Conservation (phyloP, 2,888 invertebrate species). For the Syrphus vitripennis region DNA sequence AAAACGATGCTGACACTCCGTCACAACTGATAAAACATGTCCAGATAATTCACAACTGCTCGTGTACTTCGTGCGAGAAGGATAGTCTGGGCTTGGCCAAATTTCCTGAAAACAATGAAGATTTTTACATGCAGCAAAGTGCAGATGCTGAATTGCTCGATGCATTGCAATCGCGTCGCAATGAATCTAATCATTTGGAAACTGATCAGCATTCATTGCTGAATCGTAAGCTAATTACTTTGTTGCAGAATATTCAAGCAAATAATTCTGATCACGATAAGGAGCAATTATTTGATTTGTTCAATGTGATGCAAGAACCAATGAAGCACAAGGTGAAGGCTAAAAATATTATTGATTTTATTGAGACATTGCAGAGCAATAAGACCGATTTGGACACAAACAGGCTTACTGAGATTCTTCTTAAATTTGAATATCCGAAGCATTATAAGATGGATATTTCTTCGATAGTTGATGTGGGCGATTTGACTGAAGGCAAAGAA, state of each 20-base stretch:
- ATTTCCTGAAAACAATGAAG: conserved; percentile 72
- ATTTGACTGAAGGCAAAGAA: not conserved
- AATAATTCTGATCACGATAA: conserved; percentile 77
- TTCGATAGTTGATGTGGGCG: not conserved
- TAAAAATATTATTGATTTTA: conserved; percentile 77
- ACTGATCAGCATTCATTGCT: conserved; percentile 45
- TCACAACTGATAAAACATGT: conserved; percentile 84
- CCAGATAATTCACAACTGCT: conserved; percentile 86
- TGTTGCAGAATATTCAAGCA: conserved; percentile 71
- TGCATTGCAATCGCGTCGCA: conserved; percentile 73
- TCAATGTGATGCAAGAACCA: conserved; percentile 75
- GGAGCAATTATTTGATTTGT: conserved; percentile 75
- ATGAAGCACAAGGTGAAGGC: conserved; percentile 74
- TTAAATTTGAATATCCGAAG: conserved; percentile 74
- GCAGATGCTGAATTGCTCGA: conserved; percentile 80
- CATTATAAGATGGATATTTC: conserved; percentile 20
- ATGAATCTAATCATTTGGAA: conserved; percentile 56
- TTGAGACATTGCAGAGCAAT: conserved; percentile 77
- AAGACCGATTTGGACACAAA: conserved; percentile 77
- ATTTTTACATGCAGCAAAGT: conserved; percentile 66
- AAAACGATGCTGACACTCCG: conserved; percentile 81
- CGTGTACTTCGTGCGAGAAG: conserved; percentile 84
- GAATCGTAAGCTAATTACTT: conserved; percentile 68
- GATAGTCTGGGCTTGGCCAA: conserved; percentile 79
- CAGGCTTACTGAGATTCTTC: conserved; percentile 76